Evolutionary conservation across 2,113 vertebrate species (phyloP), one percentile per base, ranked within the genome.

Genomic region (Caranx ignobilis): DNA sequence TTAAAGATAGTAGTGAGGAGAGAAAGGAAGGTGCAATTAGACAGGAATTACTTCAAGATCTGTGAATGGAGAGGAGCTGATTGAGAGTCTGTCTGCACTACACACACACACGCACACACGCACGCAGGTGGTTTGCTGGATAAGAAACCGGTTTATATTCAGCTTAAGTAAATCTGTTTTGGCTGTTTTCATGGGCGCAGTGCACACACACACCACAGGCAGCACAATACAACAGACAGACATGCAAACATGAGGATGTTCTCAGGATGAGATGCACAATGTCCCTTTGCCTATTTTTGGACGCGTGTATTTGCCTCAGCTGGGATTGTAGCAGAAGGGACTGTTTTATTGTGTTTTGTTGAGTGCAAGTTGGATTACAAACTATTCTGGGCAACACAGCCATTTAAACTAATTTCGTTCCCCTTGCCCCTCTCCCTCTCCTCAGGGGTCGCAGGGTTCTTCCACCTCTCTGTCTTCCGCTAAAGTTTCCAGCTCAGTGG

Each of bases 381-480:
- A 61, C 63, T 52, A 41, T 63, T 68, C 48, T 34, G 16, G 16
- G 47, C 31, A 19, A 57, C 73, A 34, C n/a, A 9, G 0, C 16
- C 34, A 31, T 35, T 83, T 54, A 9, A 62, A 77, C 32, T 34
- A 26, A 50, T 62, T 6, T 45, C 13, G 54, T 67, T 5, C 7
- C 31, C 43, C 60, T 54, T 18, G 1, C 43, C 54, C 37, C 15
- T 83, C 13, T 77, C 19, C 21, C 9, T 67, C 47, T 71, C 75
- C 90, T 85, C 93, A 99, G 98, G 96, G 95, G 75, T 97, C 98
- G 75, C 96, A 97, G 73, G 96, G 96, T 74, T 99, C 98, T 79
- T 98, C 98, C 80, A 94, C 94, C 85, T 99, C 97, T 74, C 92
- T 98, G 88, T 97, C 97, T 66, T 98, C 97, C 88, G 95, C 96